Conservation (phyloP, 2,888 invertebrate genomes). For the Agriopis marginaria region DNA sequence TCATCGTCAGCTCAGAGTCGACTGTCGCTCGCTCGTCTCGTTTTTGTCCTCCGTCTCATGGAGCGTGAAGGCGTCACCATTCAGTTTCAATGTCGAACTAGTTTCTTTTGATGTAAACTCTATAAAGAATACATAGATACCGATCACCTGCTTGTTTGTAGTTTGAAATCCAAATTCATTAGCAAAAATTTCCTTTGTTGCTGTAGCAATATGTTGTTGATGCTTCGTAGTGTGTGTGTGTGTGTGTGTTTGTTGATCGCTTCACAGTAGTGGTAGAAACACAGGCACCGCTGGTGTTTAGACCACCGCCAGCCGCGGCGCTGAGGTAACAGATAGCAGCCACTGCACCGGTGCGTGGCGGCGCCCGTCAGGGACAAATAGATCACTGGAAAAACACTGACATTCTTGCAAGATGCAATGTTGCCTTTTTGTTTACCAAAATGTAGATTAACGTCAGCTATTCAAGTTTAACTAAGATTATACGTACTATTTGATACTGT, state of each 20-base stretch:
- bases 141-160: constrained; percentile 7
- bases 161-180: not conserved
- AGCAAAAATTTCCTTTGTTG: not conserved
- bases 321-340: too few relatives aligned
- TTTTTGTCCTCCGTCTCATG: constrained; percentile 14
- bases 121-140: not conserved
- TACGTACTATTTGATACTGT: too few relatives aligned
- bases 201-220: too few relatives aligned
- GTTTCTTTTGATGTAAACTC: constrained; percentile 11
- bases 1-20: too few relatives aligned
- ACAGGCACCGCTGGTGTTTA: too few relatives aligned
- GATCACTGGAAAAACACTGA: not conserved
- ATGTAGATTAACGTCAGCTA: too few relatives aligned
- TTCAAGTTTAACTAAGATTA: too few relatives aligned
- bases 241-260: too few relatives aligned
- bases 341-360: too few relatives aligned
- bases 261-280: too few relatives aligned
- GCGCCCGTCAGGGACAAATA: not conserved
- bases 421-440: not conserved
- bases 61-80: constrained; percentile 15
- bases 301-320: too few relatives aligned
- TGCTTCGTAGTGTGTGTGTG: too few relatives aligned
- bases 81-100: constrained; percentile 1
- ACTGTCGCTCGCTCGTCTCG: constrained; percentile 1
- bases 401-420: not conserved